Base-by-base conservation (phyloP, 2,888 invertebrate genomes). In the Agriopis marginaria region DNA sequence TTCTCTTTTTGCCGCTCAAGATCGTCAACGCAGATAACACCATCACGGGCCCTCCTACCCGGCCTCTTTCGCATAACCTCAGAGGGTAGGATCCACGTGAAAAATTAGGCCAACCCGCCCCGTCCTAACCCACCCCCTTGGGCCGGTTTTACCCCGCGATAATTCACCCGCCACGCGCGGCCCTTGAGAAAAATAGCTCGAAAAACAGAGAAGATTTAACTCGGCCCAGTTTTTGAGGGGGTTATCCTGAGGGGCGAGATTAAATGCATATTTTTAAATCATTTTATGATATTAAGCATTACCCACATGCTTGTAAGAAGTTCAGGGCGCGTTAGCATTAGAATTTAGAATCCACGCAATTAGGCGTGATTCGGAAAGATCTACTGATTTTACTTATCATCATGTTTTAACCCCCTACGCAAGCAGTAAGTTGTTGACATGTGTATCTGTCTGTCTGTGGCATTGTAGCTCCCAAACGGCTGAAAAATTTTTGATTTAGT, bases 111-210 rank as follows among this genome's bases (percentile, higher is more conserved):
- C 91, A 90, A 77, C 84, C 83, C 86, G 79, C 76, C 78, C 80
- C 77, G 75, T 73, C 79, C 80, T 76, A 9, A 86, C 80, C 74
- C 78, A 78, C 14, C 77, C 75, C 75, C 32, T 32, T 32, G 77
- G 65, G 71, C 72, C 74, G 73, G 65, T 76, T 60, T 75, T 45
- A 76, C 81, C 85, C 80, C 69, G 73, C 83, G 84, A 87, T 88
- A 88, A 87, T 83, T 86, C 86, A 85, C 82, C 87, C 85, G 78
- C 79, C 85, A 85, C 84, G 84, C 81, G 82, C 80, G 87, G 85
- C 93, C 92, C 92, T 93, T 93, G 93, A 93, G 93, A 92, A 93
- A 93, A 93, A 93, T 92, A 90, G 91, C 91, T 90, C 89, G 89
- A 86, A 91, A 92, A 91, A 91, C 89, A 87, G 88, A 86, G 82